Conservation (phyloP, 2,888 invertebrate species). For the Cybosia mesomella region DNA sequence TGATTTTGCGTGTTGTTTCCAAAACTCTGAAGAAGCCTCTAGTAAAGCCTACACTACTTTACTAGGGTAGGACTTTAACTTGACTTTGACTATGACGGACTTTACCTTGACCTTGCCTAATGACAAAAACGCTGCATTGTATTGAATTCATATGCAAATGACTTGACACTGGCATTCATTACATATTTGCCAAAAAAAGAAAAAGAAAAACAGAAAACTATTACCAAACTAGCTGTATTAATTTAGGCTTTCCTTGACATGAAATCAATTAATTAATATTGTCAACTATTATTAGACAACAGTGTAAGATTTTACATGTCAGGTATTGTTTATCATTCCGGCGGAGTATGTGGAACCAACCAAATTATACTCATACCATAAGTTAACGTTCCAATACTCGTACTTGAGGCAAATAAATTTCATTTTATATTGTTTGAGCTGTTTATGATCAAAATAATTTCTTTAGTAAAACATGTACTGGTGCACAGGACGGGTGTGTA, state of each 20-base stretch:
- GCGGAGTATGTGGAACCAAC: background rate
- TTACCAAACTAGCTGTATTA: background rate
- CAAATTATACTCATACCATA: background rate
- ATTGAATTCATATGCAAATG: no score
- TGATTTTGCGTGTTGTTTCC: no score
- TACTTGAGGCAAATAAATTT: background rate
- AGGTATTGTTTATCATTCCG: constrained; percentile 1
- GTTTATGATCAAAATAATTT: background rate
- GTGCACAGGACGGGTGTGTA: no score
- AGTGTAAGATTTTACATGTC: background rate
- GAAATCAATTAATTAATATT: background rate
- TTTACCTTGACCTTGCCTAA: no score
- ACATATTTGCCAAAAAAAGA: no score
- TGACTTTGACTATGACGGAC: no score
- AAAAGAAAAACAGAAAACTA: no score
- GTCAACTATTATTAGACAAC: background rate
- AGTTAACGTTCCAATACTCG: background rate
- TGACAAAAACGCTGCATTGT: no score
- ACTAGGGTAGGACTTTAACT: no score
- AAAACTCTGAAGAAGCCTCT: no score
- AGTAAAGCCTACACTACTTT: no score
- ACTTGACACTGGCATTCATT: no score
- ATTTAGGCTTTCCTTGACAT: background rate
- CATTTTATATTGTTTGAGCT: background rate
- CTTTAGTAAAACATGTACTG: background rate